A percentile compares a stretch with the other conserved stretches of the same genome.
phyloP scores from a whole-genome alignment of 2,113 vertebrate species.

The Oenanthe melanoleuca region DNA sequence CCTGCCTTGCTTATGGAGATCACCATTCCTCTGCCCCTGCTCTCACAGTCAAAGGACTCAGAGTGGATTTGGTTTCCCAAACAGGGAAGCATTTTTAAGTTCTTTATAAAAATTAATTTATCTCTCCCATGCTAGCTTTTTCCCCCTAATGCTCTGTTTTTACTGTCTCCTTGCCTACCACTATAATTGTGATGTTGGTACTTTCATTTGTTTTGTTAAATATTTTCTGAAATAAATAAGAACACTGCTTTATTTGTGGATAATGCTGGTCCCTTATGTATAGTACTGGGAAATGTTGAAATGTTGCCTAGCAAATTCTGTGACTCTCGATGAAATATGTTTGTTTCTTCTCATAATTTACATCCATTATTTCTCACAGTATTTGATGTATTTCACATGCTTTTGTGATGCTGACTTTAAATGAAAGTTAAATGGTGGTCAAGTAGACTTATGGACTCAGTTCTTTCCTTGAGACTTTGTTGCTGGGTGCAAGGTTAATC shows the following conservation, averaged over 20 bases:
- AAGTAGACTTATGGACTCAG: neutral
- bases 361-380: neutral
- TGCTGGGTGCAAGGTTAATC: neutral
- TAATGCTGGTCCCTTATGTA: neutral
- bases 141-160: neutral
- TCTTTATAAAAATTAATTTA: neutral
- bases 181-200: neutral
- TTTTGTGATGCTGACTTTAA: neutral
- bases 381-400: neutral
- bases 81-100: neutral
- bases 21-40: neutral
- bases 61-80: neutral
- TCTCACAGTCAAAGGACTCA: neutral
- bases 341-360: conserved; percentile 16
- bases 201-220: neutral
- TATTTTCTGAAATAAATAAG: conserved; percentile 37
- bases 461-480: neutral
- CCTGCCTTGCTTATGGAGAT: neutral
- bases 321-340: neutral
- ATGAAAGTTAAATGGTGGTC: neutral
- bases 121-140: neutral
- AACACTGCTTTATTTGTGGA: conserved; percentile 13
- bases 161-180: neutral
- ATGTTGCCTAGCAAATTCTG: conserved; percentile 46
- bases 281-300: conserved; percentile 13